Conservation (phyloP, 2,797 vertebrate species). For the Falco cherrug region DNA sequence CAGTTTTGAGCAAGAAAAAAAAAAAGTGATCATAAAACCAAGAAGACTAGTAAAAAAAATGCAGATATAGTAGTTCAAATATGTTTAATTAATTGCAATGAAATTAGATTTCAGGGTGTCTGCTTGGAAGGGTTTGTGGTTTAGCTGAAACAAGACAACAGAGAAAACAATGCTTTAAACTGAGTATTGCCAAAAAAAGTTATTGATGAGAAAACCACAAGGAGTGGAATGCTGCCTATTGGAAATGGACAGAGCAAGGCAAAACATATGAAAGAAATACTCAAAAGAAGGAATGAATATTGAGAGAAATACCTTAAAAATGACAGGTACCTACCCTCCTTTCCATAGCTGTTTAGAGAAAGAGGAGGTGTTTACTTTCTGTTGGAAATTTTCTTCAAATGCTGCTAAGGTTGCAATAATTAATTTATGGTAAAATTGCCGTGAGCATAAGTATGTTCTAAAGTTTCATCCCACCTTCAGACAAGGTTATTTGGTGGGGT, state of each 20-base stretch:
- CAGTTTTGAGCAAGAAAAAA: background rate
- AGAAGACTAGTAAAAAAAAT: background rate
- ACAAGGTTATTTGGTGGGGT: background rate
- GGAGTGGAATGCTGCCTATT: background rate
- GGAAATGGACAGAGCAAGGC: background rate
- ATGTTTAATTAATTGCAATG: background rate
- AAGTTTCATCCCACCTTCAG: background rate
- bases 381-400: background rate
- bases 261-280: background rate
- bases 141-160: background rate
- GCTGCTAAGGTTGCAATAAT: background rate
- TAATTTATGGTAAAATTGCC: background rate
- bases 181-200: rapidly evolving
- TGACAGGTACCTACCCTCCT: rapidly evolving
- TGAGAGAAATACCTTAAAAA: background rate
- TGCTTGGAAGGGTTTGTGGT: background rate
- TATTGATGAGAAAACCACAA: background rate
- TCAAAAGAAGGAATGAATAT: background rate
- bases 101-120: background rate
- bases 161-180: background rate
- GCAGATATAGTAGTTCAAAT: background rate
- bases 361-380: background rate
- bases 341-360: background rate
- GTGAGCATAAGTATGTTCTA: background rate
- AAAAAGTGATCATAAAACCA: background rate